These are phyloP conservation scores for Myotis brandtii DNA, from an alignment of 2,113 vertebrate species.

Conservation along the genomic window DNA sequence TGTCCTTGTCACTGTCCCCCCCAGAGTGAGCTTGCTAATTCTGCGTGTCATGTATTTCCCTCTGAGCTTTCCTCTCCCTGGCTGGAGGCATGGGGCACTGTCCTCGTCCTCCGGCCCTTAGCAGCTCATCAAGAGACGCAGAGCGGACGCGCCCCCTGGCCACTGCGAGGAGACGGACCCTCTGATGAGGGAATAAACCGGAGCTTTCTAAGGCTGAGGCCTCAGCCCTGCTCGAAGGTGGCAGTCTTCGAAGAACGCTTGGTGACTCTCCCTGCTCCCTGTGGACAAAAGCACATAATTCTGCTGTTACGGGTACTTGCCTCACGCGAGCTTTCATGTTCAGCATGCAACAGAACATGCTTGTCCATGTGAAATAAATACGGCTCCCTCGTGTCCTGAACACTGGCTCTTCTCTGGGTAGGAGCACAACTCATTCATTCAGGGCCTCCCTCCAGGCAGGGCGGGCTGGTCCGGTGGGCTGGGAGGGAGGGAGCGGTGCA, in stretches of 20 bases:
- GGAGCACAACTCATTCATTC: accelerated
- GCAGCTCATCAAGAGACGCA: background rate
- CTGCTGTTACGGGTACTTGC: conserved; percentile 88
- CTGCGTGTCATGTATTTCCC: conserved; percentile 30
- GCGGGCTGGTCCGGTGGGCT: accelerated
- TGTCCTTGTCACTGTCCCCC: conserved; percentile 5
- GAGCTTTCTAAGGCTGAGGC: conserved; percentile 65
- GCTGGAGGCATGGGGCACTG: accelerated
- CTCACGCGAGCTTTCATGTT: conserved; percentile 78
- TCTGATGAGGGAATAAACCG: background rate
- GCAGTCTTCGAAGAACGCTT: conserved; percentile 65
- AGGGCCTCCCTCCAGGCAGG: background rate
- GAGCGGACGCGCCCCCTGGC: background rate
- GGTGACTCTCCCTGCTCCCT: conserved; percentile 78
- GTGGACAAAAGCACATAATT: conserved; percentile 89
- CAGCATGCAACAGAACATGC: conserved; percentile 80
- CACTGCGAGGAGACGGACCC: background rate
- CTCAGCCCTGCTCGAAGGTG: conserved; percentile 67
- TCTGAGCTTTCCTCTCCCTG: background rate
- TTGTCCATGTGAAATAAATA: conserved; percentile 85
- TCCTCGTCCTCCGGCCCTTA: background rate
- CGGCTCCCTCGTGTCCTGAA: conserved; percentile 73
- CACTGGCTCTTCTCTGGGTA: conserved; percentile 58
- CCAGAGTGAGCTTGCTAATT: conserved; percentile 10
- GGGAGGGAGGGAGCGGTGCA: background rate